Base-by-base conservation (phyloP, 1,140 invertebrate species). In the Euschistus heros region DNA sequence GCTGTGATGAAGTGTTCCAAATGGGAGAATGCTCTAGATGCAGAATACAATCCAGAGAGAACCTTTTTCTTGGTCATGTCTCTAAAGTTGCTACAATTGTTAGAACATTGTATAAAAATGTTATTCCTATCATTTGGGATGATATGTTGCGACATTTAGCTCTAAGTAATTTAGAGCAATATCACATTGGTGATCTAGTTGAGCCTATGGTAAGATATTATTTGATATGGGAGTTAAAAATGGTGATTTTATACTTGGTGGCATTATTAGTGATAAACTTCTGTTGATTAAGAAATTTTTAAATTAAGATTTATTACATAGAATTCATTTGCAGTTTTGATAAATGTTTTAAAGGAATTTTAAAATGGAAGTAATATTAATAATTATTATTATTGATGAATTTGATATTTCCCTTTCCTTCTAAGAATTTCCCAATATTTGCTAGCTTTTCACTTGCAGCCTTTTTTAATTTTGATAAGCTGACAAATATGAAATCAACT, bases 101-200 rank as follows among this genome's bases (percentile, higher is more conserved):
- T 17, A 81, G 81, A 62, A 77, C 80, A 18, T 79, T 80, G 4
- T 85, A 82, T 75, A 81, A 85, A 0, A 76, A 79, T 2, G 76
- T 91, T 20, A 84, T 80, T 37, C 81, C 89, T 13, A 84, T 98
- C 10, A 88, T 97, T 69, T 97, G 95, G 95, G 93, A 97, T 72
- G 95, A 98, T 74, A 96, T 97, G 91, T 73, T 97, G 42, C 78
- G 91, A 26, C 80, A 84, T 44, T 83, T 92, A 69, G 81, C 83
- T n/a, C 75, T 82, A 68, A 78, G 80, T 63, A 76, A 80, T 71
- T 80, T 89, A 74, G 77, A 82, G 74, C 82, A 82, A 59, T 84
- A 82, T 71, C 82, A 84, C n/a, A 77, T 91, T n/a, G 83, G 84
- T 0, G 80, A 82, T 37, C 79, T 88, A 55, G 84, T 93, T 0